phyloP scores from a whole-genome alignment of 2,113 vertebrate genomes.

The Caretta caretta region DNA sequence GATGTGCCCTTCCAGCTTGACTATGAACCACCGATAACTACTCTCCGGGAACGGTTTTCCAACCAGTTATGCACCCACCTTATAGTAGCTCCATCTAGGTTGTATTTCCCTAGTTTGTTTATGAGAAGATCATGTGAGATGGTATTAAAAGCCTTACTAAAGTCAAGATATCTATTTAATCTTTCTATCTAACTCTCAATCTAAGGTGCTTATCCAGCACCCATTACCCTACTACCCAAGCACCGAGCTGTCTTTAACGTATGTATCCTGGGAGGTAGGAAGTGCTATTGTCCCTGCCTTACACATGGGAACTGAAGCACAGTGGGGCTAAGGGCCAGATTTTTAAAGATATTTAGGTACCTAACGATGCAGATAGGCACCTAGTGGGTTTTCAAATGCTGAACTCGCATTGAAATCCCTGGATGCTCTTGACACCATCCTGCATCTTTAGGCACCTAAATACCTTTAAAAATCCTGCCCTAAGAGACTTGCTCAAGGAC shows the following conservation, averaged over 20 bases:
- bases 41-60: no score
- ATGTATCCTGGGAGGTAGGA: background rate
- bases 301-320: background rate
- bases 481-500: background rate
- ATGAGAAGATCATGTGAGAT: no score
- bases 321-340: fast-evolving
- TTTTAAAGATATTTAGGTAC: background rate
- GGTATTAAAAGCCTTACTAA: background rate
- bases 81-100: no score
- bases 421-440: background rate
- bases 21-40: no score
- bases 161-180: background rate
- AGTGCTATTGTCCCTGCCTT: background rate
- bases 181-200: background rate
- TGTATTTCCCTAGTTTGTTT: no score
- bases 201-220: background rate
- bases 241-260: background rate
- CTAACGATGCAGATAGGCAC: background rate
- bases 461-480: background rate
- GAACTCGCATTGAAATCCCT: background rate
- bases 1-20: no score
- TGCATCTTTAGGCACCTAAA: background rate
- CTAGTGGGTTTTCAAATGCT: background rate
- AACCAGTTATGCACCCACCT: no score
- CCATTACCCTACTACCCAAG: background rate